Base-by-base conservation (phyloP, 2,113 vertebrate genomes). In the Alectura lathami region DNA sequence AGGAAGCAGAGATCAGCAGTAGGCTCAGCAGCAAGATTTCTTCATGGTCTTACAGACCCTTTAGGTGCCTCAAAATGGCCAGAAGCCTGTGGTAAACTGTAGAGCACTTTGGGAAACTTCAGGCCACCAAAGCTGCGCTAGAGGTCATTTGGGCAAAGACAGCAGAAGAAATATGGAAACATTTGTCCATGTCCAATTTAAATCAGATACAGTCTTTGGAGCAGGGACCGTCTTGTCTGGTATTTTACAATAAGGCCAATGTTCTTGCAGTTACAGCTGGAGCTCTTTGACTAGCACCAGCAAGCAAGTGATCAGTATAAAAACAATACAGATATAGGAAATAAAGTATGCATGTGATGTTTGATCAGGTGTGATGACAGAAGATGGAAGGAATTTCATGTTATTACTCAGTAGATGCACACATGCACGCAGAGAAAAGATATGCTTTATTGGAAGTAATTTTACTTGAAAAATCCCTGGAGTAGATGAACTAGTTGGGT, bases 321-420 rank as follows among this genome's bases (percentile, higher is more conserved):
- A 94, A 88, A 92, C 42, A 70, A 90, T 72, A 63, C 30, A 86
- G 59, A 75, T 90, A 83, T 30, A 88, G 69, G 68, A 86, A 94
- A 83, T 24, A 59, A 2, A 8, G 15, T 34, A 54, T 30, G 9
- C 8, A 54, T 86, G 42, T 80, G 45, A 59, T 70, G 63, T 86
- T 94, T 94, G 80, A 93, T 86, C 68, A 94, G 91, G 60, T 91
- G 91, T 0, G 2, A 77, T 88, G 83, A 74, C 47, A 93, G 60
- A 67, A 86, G 67, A 67, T 0, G 0, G 79, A 94, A 89, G 51
- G 73, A 89, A 91, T 96, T 91, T 77, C 40, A 36, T 45, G 17
- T 7, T 20, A 57, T 77, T 83, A 43, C 34, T 62, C n/a, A 75
- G n/a, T 29, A 86, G 68, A 50, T 45, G 20, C 20, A 83, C 74